Conservation (phyloP, 1,140 invertebrate species). For the Orussus abietinus region DNA sequence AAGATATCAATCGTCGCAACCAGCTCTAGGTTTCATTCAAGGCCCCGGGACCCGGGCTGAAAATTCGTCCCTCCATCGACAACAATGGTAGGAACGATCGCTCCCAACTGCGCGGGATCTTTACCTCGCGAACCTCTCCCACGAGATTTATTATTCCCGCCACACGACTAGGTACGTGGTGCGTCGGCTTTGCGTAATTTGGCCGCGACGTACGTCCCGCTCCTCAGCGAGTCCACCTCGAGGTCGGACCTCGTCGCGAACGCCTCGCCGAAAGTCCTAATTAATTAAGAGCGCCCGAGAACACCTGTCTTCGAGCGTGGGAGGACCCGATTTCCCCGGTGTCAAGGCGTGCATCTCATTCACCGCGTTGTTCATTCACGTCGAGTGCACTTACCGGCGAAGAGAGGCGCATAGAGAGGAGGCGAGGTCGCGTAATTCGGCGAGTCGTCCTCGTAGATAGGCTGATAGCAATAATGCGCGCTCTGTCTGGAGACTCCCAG, state of each 20-base stretch:
- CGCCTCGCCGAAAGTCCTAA: not conserved
- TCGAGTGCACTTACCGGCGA: slow-evolving; percentile 34
- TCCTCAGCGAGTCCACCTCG: not conserved
- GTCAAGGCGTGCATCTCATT: not conserved
- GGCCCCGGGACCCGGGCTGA: too few relatives aligned
- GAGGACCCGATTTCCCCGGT: not conserved
- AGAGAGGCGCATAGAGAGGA: slow-evolving; percentile 41
- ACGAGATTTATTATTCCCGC: too few relatives aligned
- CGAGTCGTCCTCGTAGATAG: slow-evolving; percentile 46
- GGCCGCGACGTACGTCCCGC: not conserved
- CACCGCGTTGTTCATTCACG: not conserved
- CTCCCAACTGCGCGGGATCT: too few relatives aligned
- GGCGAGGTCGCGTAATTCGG: slow-evolving; percentile 39
- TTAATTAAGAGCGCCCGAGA: not conserved
- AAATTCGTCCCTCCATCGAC: too few relatives aligned
- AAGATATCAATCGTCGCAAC: too few relatives aligned
- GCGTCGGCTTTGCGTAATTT: slow-evolving; percentile 1
- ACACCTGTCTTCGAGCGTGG: slow-evolving; percentile 5
- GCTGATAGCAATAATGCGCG: slow-evolving; percentile 34
- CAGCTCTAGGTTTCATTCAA: too few relatives aligned
- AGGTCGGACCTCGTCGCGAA: not conserved
- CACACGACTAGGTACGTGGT: slow-evolving; percentile 3
- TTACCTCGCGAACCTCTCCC: too few relatives aligned
- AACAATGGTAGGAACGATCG: too few relatives aligned
- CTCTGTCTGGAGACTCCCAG: slow-evolving; percentile 33